Conservation (phyloP, 1,140 invertebrate species). For the Aradophagus sp. region DNA sequence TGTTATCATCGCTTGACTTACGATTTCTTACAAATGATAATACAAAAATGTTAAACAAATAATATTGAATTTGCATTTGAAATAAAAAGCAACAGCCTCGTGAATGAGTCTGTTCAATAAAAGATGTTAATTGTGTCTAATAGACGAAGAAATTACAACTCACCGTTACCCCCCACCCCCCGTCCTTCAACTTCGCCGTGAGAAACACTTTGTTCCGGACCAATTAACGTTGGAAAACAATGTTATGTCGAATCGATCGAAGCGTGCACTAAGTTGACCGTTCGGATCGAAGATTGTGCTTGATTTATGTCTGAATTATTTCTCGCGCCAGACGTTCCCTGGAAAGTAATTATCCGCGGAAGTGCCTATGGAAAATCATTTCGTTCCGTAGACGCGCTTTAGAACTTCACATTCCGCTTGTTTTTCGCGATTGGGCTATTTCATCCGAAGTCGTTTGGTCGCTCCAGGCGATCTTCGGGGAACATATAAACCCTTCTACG, state of each 20-base stretch:
- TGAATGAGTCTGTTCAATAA: too few species aligned
- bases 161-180: too few species aligned
- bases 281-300: conserved; percentile 41
- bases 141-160: too few species aligned
- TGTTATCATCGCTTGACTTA: too few species aligned
- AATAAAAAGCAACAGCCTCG: too few species aligned
- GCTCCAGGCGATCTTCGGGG: conserved; percentile 49
- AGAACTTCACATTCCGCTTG: conserved; percentile 37
- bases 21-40: too few species aligned
- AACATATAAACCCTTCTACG: conserved; percentile 58
- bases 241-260: conserved; percentile 46
- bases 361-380: conserved; percentile 47
- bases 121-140: too few species aligned
- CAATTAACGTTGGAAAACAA: conserved; percentile 28
- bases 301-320: conserved; percentile 51
- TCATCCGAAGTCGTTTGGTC: conserved; percentile 48
- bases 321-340: conserved; percentile 10
- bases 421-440: conserved; percentile 54
- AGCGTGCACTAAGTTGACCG: conserved; percentile 31
- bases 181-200: conserved; percentile 5
- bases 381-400: conserved; percentile 45
- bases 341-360: conserved; percentile 41
- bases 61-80: too few species aligned
- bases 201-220: conserved; percentile 9
- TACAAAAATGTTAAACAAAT: too few species aligned